Evolutionary conservation across 2,888 invertebrate genomes (phyloP).

Genomic region (Epicampocera succincta): DNA sequence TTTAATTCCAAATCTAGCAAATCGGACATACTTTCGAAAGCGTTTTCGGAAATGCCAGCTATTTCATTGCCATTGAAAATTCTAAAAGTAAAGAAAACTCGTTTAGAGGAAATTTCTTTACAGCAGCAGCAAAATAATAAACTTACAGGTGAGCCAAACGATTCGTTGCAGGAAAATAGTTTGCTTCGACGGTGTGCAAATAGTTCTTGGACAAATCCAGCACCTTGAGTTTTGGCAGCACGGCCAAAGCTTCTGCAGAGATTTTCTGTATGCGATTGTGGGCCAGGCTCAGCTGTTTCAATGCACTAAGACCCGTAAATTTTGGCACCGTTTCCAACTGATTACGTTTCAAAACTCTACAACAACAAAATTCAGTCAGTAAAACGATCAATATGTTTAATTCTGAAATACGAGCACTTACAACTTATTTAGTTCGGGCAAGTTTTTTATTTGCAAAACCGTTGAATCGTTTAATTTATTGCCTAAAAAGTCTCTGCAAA

Average conservation of each 20-base stretch:
- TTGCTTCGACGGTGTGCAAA: conserved; percentile 79
- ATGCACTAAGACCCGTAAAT: conserved; percentile 88
- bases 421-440: conserved; percentile 83
- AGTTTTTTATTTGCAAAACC: conserved; percentile 82
- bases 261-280: conserved; percentile 90
- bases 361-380: neutral
- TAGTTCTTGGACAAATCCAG: conserved; percentile 82
- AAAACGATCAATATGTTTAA: neutral
- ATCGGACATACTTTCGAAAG: conserved; percentile 87
- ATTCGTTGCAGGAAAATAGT: conserved; percentile 82
- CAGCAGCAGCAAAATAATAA: neutral
- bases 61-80: conserved; percentile 89
- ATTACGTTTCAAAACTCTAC: conserved; percentile 87
- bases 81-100: conserved; percentile 80
- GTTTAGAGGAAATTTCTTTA: neutral
- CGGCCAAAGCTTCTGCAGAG: conserved; percentile 93
- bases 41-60: conserved; percentile 86
- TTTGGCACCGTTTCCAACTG: conserved; percentile 89
- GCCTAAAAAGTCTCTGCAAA: conserved; percentile 83
- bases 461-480: conserved; percentile 83
- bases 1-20: conserved; percentile 90
- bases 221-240: conserved; percentile 83
- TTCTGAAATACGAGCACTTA: conserved; percentile 77
- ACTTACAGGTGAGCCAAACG: conserved; percentile 77
- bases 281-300: conserved; percentile 89